These are phyloP conservation scores for Idaea biselata DNA, from an alignment of 2,888 invertebrate genomes.

Conservation along the genomic window DNA sequence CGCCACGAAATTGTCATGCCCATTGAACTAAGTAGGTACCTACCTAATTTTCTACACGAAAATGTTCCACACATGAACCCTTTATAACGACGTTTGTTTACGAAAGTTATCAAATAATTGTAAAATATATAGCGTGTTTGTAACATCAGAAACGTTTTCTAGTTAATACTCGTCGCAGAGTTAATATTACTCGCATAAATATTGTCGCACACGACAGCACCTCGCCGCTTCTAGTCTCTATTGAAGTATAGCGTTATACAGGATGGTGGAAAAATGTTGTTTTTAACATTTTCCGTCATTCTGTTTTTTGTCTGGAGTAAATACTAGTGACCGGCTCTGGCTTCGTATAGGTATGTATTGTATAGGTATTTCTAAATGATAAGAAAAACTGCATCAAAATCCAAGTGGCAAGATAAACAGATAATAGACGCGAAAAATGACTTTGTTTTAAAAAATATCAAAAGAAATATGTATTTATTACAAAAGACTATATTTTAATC, in stretches of 20 bases:
- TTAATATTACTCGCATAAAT: constrained; percentile 81
- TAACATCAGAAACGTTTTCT: constrained; percentile 53
- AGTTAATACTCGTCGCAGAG: constrained; percentile 63
- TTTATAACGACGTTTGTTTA: constrained; percentile 17
- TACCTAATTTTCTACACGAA: constrained; percentile 10
- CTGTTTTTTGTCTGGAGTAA: neutral
- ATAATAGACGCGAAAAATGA: too few species aligned
- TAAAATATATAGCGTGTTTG: constrained; percentile 23
- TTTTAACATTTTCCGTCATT: neutral
- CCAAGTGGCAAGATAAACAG: too few species aligned
- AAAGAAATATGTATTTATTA: too few species aligned
- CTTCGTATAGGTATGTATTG: too few species aligned
- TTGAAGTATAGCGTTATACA: constrained; percentile 64
- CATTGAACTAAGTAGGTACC: too few species aligned
- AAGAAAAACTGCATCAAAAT: too few species aligned
- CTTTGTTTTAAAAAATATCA: too few species aligned
- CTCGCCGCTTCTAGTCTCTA: constrained; percentile 74
- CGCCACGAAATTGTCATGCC: neutral
- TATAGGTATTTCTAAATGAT: too few species aligned
- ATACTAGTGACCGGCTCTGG: neutral
- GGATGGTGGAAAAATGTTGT: neutral
- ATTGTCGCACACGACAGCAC: constrained; percentile 73
- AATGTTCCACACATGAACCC: constrained; percentile 6
- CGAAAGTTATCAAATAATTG: constrained; percentile 27
- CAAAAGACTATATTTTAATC: too few species aligned